Conservation (phyloP, 2,113 vertebrate species). For the Mixornis gularis region DNA sequence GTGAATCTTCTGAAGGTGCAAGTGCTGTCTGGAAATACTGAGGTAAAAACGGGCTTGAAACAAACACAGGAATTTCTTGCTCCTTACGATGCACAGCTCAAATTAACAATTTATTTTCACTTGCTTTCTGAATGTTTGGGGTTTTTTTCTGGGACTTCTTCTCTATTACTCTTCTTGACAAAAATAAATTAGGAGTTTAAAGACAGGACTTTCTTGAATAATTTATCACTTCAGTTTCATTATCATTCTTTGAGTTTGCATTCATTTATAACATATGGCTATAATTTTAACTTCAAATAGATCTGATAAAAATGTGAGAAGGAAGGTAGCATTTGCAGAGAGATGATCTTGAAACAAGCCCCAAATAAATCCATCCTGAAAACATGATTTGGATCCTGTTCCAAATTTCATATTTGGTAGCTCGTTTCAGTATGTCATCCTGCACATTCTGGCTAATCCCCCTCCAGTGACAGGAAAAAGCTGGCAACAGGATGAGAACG, state of each 20-base stretch:
- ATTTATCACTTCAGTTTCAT: background rate
- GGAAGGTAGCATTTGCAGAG: background rate
- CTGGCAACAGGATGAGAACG: background rate
- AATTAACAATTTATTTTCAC: background rate
- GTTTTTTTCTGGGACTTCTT: background rate
- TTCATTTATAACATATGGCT: background rate
- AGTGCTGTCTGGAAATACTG: background rate
- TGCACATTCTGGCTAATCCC: background rate
- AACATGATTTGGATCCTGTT: background rate
- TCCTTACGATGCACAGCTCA: background rate
- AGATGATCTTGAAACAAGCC: background rate
- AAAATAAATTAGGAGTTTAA: background rate
- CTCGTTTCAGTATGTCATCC: rapidly evolving
- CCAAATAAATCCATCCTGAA: background rate
- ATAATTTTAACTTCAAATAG: background rate
- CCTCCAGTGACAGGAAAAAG: background rate
- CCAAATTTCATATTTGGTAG: background rate
- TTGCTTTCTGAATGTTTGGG: background rate
- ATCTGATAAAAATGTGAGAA: background rate
- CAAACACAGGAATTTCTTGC: background rate
- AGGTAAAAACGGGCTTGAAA: background rate
- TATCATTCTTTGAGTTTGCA: background rate
- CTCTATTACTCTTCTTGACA: background rate
- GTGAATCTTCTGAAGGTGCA: background rate
- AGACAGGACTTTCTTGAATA: background rate